A percentile compares a stretch with the other conserved stretches of the same genome.
Evolutionary conservation across 2,797 vertebrate genomes (phyloP).

Genomic region (Bryconaethiops microstoma): DNA sequence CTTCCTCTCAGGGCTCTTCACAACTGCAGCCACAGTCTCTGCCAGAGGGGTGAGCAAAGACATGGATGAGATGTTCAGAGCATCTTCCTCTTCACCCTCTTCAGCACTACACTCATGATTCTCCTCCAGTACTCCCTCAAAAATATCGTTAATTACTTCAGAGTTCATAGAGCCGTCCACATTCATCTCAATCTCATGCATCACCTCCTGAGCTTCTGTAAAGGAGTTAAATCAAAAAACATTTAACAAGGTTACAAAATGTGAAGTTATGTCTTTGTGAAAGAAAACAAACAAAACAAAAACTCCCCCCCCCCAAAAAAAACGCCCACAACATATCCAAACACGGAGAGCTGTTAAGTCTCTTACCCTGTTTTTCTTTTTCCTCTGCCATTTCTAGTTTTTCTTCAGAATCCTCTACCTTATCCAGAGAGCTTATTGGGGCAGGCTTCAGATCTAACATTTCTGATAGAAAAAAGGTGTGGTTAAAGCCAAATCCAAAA

Average conservation of each 20-base stretch:
- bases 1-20: conserved; percentile 82
- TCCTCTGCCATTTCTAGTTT: conserved; percentile 59
- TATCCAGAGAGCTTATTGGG: conserved; percentile 73
- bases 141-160: conserved; percentile 89
- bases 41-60: conserved; percentile 88
- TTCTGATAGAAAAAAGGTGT: conserved; percentile 13
- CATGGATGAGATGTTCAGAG: conserved; percentile 96
- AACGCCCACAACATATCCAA: background rate
- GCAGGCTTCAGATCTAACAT: background rate
- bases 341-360: background rate
- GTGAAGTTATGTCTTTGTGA: background rate
- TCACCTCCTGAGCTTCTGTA: conserved; percentile 60
- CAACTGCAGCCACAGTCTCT: conserved; percentile 85
- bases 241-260: background rate
- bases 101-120: conserved; percentile 68
- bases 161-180: conserved; percentile 86
- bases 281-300: background rate
- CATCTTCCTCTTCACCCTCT: conserved; percentile 78
- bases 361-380: conserved; percentile 65
- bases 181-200: conserved; percentile 75
- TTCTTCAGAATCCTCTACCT: conserved; percentile 50
- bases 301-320: no score
- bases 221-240: background rate
- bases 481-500: background rate
- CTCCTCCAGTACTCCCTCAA: conserved; percentile 84